These are phyloP conservation scores for Charadrius vociferus DNA, from an alignment of 2,113 vertebrate genomes.

Conservation along the genomic window DNA sequence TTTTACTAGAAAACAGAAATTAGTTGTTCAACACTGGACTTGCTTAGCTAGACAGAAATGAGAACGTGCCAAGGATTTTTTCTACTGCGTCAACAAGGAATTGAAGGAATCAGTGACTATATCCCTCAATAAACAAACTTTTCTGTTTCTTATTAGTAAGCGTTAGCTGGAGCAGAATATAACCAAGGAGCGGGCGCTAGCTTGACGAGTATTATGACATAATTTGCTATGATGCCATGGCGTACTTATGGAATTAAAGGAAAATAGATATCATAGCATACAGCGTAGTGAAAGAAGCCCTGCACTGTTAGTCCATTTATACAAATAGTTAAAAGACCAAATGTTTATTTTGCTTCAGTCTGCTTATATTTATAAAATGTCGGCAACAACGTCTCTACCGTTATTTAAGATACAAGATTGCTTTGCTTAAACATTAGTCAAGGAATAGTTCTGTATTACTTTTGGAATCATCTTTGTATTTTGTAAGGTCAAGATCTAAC, in stretches of 20 bases:
- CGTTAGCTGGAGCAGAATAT: neutral
- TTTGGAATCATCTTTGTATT: neutral
- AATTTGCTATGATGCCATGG: neutral
- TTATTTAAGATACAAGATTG: neutral
- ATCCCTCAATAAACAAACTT: neutral
- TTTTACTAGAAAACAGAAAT: neutral
- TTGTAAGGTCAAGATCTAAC: neutral
- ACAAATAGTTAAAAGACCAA: neutral
- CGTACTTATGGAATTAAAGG: neutral
- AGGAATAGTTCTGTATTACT: neutral
- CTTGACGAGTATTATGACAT: neutral
- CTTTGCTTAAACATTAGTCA: neutral
- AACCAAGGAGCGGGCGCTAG: neutral
- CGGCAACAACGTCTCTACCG: neutral
- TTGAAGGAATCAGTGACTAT: neutral
- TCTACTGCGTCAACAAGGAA: neutral
- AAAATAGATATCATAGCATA: neutral
- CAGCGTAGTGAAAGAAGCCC: neutral
- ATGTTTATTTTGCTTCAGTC: neutral
- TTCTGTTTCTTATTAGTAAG: neutral
- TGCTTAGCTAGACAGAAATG: neutral
- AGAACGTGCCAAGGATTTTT: neutral
- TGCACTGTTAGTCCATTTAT: neutral
- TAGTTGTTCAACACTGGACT: neutral
- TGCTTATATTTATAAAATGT: neutral